A percentile compares a stretch with the other conserved stretches of the same genome.
Evolutionary conservation across 2,888 invertebrate species (phyloP).

Genomic region (Macropis europaea): DNA sequence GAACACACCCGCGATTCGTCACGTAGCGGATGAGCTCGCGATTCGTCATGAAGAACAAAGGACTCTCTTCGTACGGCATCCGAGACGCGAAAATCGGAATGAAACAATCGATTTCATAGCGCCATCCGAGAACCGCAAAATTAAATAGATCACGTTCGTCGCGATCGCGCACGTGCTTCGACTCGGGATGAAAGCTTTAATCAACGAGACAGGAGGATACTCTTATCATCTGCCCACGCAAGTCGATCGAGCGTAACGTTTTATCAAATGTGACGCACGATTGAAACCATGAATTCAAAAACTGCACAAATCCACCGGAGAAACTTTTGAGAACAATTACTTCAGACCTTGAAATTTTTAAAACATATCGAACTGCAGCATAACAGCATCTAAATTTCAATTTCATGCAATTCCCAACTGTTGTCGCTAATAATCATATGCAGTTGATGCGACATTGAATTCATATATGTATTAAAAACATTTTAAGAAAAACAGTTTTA

Average conservation of each 20-base stretch:
- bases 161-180: slow-evolving; percentile 1
- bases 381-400: too few relatives aligned
- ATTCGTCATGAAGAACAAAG: slow-evolving; percentile 8
- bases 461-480: too few relatives aligned
- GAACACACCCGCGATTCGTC: slow-evolving; percentile 31
- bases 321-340: too few relatives aligned
- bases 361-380: too few relatives aligned
- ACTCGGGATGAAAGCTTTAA: not conserved
- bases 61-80: not conserved
- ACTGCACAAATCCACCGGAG: too few relatives aligned
- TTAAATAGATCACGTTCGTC: slow-evolving; percentile 14
- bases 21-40: slow-evolving; percentile 17
- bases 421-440: too few relatives aligned
- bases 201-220: slow-evolving; percentile 1
- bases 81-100: not conserved
- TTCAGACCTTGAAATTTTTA: too few relatives aligned
- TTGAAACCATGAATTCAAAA: too few relatives aligned
- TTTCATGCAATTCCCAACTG: too few relatives aligned
- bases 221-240: slow-evolving; percentile 22
- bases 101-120: too few relatives aligned
- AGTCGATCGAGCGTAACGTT: not conserved
- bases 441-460: too few relatives aligned
- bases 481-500: too few relatives aligned
- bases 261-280: not conserved
- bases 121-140: not conserved